These are phyloP conservation scores for Allophyes oxyacanthae DNA, from an alignment of 2,888 invertebrate genomes.

Conservation along the genomic window DNA sequence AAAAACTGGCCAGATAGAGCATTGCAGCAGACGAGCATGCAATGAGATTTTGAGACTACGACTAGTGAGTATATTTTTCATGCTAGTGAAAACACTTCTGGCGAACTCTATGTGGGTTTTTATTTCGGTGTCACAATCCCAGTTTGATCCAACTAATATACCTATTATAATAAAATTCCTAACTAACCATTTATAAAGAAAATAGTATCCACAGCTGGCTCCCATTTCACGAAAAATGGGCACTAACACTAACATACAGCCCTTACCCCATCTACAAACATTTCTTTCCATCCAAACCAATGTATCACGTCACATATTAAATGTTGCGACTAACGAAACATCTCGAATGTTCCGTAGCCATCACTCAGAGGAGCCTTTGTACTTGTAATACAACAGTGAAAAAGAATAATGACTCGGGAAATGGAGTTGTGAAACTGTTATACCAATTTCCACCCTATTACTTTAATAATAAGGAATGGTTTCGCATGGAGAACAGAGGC, in stretches of 20 bases:
- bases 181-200: too few species aligned
- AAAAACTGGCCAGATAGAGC: too few species aligned
- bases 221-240: slow-evolving; percentile 2
- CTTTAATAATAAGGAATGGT: slow-evolving; percentile 10
- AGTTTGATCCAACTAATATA: too few species aligned
- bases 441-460: slow-evolving; percentile 45
- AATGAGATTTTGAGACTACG: too few species aligned
- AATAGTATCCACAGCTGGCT: neutral
- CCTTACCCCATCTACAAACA: slow-evolving; percentile 9
- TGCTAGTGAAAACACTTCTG: too few species aligned
- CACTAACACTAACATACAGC: slow-evolving; percentile 13
- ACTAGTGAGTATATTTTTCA: too few species aligned
- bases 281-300: slow-evolving; percentile 41
- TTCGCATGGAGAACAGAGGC: slow-evolving; percentile 16
- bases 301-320: slow-evolving; percentile 57
- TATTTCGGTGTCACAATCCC: too few species aligned
- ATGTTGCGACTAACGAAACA: slow-evolving; percentile 58
- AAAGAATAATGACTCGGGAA: slow-evolving; percentile 63
- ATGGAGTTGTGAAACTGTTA: slow-evolving; percentile 58
- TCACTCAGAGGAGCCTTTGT: slow-evolving; percentile 56
- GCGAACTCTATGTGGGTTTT: too few species aligned
- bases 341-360: slow-evolving; percentile 56
- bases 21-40: too few species aligned
- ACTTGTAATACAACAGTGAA: slow-evolving; percentile 62
- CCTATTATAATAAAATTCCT: too few species aligned